Evolutionary conservation across 2,113 vertebrate genomes (phyloP).

Genomic region (Chitala chitala): DNA sequence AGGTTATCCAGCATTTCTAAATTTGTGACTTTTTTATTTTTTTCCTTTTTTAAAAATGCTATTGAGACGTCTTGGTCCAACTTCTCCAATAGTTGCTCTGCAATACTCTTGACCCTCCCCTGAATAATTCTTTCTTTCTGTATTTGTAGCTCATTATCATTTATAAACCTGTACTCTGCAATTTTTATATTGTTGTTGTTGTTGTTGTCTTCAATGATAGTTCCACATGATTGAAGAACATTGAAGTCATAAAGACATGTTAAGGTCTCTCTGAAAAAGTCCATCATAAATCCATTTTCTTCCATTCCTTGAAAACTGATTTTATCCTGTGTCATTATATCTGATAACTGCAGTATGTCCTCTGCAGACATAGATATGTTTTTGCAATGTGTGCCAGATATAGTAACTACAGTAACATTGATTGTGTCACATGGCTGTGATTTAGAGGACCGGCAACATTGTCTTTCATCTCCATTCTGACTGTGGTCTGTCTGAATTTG

Average conservation of each 20-base stretch:
- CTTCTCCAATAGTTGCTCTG: neutral
- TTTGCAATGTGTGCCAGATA: constrained; percentile 62
- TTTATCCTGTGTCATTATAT: constrained; percentile 61
- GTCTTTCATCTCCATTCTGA: constrained; percentile 63
- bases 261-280: constrained; percentile 66
- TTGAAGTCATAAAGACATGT: constrained; percentile 56
- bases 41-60: constrained; percentile 72
- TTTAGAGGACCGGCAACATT: constrained; percentile 71
- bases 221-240: constrained; percentile 69
- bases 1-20: constrained; percentile 62
- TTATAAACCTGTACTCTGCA: constrained; percentile 69
- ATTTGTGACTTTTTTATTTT: constrained; percentile 52
- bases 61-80: constrained; percentile 57
- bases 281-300: constrained; percentile 46
- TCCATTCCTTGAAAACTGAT: constrained; percentile 56
- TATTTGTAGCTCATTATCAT: constrained; percentile 56
- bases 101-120: constrained; percentile 70
- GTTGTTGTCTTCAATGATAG: constrained; percentile 78
- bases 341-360: neutral
- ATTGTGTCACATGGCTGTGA: constrained; percentile 60
- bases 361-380: neutral
- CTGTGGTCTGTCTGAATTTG: constrained; percentile 48
- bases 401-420: neutral
- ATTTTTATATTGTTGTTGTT: constrained; percentile 69
- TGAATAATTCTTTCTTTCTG: constrained; percentile 72